Base-by-base conservation (phyloP, 1,140 invertebrate genomes). In the Calephelis virginiensis region DNA sequence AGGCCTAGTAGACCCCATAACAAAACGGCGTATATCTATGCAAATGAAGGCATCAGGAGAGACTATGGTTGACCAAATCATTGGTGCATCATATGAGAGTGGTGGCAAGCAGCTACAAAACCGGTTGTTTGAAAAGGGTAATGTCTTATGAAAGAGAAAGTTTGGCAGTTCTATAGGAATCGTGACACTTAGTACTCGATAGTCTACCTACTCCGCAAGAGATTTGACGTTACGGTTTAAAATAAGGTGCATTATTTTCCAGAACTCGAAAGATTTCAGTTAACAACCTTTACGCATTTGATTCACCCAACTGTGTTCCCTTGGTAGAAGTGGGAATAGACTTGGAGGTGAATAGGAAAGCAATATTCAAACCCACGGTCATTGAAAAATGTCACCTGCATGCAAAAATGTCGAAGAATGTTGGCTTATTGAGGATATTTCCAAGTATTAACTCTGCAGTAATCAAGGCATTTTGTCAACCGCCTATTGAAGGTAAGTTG, bases 371-470 rank as follows among this genome's bases (percentile, higher is more conserved):
- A 47, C 94, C 95, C 0, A 93, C 92, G 8, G 92, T 89, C 0
- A 93, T 97, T 59, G 94, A 95, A 61, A 95, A 95, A 69, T 98
- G 98, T 77, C 86, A 90, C n/a, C 94, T 98, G 0, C 94, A 97
- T 71, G 92, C 94, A 6, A 93, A 93, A n/a, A 92, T 99, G 70
- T 97, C 95, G 83, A 93, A 94, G 67, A 96, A 98, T 85, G 97
- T 99, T 11, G 96, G 96, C 0, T 78, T 98, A 7, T 83, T 99
- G 8, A 92, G 97, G 12, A 93, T 99, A 73, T 99, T 98, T 85
- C 98, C 98, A 0, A 97, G 96, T 71, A 98, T 99, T 71, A 96
- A 96, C 12, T 91, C 93, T 11, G 93, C 95, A 67, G 95, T 96
- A 9, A 95, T 98, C 7, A 92, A 92, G 66, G 94, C 96, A 0